Conservation (phyloP, 2,888 invertebrate species). For the Xestia c-nigrum region DNA sequence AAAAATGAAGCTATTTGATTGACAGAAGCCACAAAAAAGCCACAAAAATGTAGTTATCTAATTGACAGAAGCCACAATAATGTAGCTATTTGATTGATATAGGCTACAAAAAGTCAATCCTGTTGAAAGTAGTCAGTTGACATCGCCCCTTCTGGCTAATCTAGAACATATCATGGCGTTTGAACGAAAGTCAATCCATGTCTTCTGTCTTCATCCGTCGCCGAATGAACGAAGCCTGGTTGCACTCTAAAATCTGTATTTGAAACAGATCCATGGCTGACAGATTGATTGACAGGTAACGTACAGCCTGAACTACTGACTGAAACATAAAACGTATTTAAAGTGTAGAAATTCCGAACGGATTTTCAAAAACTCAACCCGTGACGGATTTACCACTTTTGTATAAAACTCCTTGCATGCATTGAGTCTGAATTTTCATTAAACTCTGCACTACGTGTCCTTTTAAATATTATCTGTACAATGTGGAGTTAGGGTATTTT, state of each 20-base stretch:
- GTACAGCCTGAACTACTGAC: neutral
- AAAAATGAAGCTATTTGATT: too few species aligned
- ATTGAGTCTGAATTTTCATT: neutral
- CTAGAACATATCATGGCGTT: neutral
- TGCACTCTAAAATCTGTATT: slow-evolving; percentile 1
- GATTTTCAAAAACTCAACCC: neutral
- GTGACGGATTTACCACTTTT: neutral
- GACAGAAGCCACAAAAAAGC: neutral
- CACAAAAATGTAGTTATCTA: neutral
- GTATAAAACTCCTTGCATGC: neutral
- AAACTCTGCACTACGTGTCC: neutral
- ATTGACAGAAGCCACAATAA: neutral
- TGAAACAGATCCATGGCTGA: neutral
- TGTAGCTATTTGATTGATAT: neutral
- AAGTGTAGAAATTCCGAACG: neutral
- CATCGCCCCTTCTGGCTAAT: neutral
- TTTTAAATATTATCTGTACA: neutral
- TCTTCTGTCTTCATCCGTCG: neutral
- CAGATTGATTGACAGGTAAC: neutral
- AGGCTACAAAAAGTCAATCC: neutral
- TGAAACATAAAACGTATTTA: neutral
- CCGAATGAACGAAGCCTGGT: neutral
- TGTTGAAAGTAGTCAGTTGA: neutral
- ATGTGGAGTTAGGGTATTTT: neutral
- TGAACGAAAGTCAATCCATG: neutral